These are phyloP conservation scores for Vanacampus margaritifer DNA, from an alignment of 2,113 vertebrate genomes.

Conservation along the genomic window DNA sequence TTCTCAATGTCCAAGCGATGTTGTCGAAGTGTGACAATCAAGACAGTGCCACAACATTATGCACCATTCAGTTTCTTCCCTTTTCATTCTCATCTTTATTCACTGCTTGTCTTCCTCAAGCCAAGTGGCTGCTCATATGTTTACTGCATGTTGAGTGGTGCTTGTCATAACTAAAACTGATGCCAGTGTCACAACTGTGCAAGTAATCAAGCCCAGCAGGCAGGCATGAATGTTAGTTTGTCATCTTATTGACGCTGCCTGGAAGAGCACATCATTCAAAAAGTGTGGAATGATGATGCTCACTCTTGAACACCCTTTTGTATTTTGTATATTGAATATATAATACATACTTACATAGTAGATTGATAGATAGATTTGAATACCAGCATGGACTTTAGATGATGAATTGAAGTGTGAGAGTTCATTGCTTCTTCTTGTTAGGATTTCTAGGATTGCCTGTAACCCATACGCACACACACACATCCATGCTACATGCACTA, in stretches of 20 bases:
- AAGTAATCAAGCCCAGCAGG: slow-evolving; percentile 37
- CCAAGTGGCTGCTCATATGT: slow-evolving; percentile 11
- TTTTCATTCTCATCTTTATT: not conserved
- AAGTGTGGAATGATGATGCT: slow-evolving; percentile 23
- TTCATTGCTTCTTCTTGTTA: not conserved
- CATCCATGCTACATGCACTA: no score
- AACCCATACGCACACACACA: not conserved
- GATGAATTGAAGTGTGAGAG: no score
- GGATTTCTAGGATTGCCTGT: not conserved
- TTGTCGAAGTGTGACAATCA: no score
- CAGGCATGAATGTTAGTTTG: slow-evolving; percentile 33
- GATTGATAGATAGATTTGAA: no score
- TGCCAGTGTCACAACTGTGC: slow-evolving; percentile 43
- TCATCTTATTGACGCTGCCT: slow-evolving; percentile 8
- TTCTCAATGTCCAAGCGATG: not conserved
- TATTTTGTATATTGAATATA: no score
- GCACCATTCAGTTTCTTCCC: not conserved
- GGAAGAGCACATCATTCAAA: slow-evolving; percentile 24
- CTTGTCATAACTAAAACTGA: slow-evolving; percentile 46
- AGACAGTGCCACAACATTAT: no score
- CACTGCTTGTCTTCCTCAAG: slow-evolving; percentile 2
- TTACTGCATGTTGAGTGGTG: slow-evolving; percentile 23
- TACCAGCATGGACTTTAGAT: no score
- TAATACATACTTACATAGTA: no score
- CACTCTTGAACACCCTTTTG: slow-evolving; percentile 9